Conservation (phyloP, 2,888 invertebrate genomes). For the Anoncus sp. region DNA sequence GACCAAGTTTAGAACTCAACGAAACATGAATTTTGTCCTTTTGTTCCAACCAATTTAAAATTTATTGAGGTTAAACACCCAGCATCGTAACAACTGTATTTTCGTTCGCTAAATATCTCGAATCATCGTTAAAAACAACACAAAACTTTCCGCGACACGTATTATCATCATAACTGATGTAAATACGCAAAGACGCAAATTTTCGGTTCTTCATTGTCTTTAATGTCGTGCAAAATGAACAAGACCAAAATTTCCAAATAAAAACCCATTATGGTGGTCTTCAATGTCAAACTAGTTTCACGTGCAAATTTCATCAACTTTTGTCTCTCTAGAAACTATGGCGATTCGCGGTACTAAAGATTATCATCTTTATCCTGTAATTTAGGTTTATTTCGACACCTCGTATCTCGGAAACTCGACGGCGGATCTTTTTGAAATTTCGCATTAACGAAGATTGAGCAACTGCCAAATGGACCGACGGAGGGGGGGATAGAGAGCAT, state of each 20-base stretch:
- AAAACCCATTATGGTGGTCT: background rate
- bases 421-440: slow-evolving; percentile 31
- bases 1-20: too few species aligned
- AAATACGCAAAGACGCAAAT: background rate
- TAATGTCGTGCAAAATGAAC: background rate
- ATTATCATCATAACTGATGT: too few species aligned
- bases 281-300: background rate
- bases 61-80: too few species aligned
- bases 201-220: slow-evolving; percentile 1
- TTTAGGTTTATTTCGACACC: slow-evolving; percentile 37
- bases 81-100: too few species aligned
- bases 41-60: too few species aligned
- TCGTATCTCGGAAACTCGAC: slow-evolving; percentile 19
- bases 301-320: slow-evolving; percentile 3
- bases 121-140: too few species aligned
- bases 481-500: background rate
- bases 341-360: slow-evolving; percentile 6
- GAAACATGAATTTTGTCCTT: too few species aligned
- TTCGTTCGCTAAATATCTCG: too few species aligned
- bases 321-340: background rate
- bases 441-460: slow-evolving; percentile 18
- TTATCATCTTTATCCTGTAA: slow-evolving; percentile 20
- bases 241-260: background rate
- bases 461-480: background rate
- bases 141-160: too few species aligned